Evolutionary conservation across 2,113 vertebrate genomes (phyloP).

Genomic region (Meles meles): DNA sequence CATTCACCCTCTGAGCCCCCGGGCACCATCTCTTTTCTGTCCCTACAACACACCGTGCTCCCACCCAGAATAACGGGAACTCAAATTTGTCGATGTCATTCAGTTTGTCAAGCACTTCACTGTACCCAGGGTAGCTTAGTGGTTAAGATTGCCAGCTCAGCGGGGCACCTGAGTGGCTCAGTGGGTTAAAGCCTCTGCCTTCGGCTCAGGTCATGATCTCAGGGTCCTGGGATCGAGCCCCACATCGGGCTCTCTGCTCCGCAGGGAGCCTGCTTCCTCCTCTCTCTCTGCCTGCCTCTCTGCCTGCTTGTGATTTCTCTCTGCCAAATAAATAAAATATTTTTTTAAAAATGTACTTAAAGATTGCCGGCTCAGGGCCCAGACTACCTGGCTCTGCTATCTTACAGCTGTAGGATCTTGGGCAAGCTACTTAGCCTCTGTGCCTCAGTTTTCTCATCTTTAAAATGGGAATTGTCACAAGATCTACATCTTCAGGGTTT

Average conservation of each 20-base stretch:
- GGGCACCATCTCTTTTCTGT: background rate
- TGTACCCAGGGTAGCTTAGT: background rate
- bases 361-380: background rate
- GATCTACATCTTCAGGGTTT: background rate
- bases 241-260: no score
- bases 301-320: no score
- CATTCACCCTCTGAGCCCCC: background rate
- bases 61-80: background rate
- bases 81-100: slow-evolving; percentile 1
- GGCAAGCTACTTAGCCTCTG: background rate
- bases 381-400: background rate
- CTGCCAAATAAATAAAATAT: no score
- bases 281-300: no score
- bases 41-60: background rate
- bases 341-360: no score
- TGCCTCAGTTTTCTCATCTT: background rate
- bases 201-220: no score
- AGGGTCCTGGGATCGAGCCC: no score
- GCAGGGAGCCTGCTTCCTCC: no score
- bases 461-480: background rate
- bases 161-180: no score
- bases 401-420: background rate
- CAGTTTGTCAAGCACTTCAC: slow-evolving; percentile 2
- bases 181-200: no score
- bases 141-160: no score